phyloP scores from a whole-genome alignment of 2,888 invertebrate genomes.

The Polia nebulosa region DNA sequence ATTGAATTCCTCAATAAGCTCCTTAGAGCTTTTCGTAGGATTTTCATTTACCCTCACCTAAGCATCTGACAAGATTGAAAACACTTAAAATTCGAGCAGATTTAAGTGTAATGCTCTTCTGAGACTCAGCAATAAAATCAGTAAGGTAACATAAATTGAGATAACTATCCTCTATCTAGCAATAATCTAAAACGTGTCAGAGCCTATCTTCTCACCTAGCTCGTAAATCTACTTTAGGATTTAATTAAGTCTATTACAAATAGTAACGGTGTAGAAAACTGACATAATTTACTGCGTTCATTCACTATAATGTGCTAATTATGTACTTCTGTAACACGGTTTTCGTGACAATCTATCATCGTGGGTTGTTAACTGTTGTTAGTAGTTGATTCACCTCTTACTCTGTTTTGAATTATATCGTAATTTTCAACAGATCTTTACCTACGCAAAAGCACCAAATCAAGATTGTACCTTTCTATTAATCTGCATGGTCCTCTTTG shows the following conservation, averaged over 20 bases:
- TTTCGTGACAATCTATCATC: constrained; percentile 59
- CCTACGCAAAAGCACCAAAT: background rate
- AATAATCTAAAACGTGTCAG: constrained; percentile 52
- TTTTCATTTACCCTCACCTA: background rate
- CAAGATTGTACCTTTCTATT: background rate
- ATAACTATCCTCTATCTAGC: constrained; percentile 37
- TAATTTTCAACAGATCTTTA: background rate
- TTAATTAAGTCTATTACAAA: constrained; percentile 59
- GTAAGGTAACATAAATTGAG: constrained; percentile 43
- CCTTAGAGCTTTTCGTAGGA: background rate
- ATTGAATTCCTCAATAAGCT: no score
- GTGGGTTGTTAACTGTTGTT: constrained; percentile 23
- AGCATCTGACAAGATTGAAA: background rate
- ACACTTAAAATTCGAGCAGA: background rate
- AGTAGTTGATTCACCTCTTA: constrained; percentile 13
- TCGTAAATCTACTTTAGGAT: constrained; percentile 52
- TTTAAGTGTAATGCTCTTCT: background rate
- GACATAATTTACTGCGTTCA: constrained; percentile 55
- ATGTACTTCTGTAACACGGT: constrained; percentile 40
- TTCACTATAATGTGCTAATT: constrained; percentile 36
- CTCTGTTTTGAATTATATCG: constrained; percentile 11
- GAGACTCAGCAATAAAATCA: constrained; percentile 18
- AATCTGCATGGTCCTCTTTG: background rate
- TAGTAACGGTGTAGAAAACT: constrained; percentile 48
- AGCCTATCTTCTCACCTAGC: constrained; percentile 45